Evolutionary conservation across 2,797 vertebrate genomes (phyloP).

Genomic region (Lagorchestes hirsutus): DNA sequence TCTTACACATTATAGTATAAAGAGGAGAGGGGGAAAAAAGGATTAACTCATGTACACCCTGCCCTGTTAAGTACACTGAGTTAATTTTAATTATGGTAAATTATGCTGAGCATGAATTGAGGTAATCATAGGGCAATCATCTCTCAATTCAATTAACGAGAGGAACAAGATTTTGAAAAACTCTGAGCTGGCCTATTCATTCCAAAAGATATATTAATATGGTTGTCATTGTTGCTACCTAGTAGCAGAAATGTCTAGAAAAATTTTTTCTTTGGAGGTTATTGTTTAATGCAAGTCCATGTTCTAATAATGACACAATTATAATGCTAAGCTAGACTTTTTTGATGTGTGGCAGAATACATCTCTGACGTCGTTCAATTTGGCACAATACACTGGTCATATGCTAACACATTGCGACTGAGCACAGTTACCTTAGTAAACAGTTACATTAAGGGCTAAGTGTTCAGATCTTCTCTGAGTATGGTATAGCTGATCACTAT

Average conservation of each 20-base stretch:
- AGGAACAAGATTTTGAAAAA: slow-evolving; percentile 69
- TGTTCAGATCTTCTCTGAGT: slow-evolving; percentile 16
- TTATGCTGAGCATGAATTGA: slow-evolving; percentile 73
- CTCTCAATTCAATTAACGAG: slow-evolving; percentile 75
- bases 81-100: slow-evolving; percentile 78
- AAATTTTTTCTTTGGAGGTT: slow-evolving; percentile 37
- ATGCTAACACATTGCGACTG: slow-evolving; percentile 20
- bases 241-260: slow-evolving; percentile 61
- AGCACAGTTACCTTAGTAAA: slow-evolving; percentile 6
- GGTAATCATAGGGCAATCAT: slow-evolving; percentile 76
- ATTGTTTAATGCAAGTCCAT: slow-evolving; percentile 48
- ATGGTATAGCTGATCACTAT: background rate
- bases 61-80: slow-evolving; percentile 61
- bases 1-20: slow-evolving; percentile 48
- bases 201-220: slow-evolving; percentile 54
- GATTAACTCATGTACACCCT: slow-evolving; percentile 43
- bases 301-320: slow-evolving; percentile 48
- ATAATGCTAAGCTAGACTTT: slow-evolving; percentile 56
- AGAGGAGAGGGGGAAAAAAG: background rate
- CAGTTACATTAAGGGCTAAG: background rate
- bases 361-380: slow-evolving; percentile 43
- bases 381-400: slow-evolving; percentile 14
- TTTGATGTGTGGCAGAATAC: slow-evolving; percentile 12
- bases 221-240: slow-evolving; percentile 52
- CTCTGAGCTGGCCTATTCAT: slow-evolving; percentile 50